These are phyloP conservation scores for Caenorhabditis drosophilae DNA, from an alignment of 2,888 invertebrate genomes.

Conservation along the genomic window DNA sequence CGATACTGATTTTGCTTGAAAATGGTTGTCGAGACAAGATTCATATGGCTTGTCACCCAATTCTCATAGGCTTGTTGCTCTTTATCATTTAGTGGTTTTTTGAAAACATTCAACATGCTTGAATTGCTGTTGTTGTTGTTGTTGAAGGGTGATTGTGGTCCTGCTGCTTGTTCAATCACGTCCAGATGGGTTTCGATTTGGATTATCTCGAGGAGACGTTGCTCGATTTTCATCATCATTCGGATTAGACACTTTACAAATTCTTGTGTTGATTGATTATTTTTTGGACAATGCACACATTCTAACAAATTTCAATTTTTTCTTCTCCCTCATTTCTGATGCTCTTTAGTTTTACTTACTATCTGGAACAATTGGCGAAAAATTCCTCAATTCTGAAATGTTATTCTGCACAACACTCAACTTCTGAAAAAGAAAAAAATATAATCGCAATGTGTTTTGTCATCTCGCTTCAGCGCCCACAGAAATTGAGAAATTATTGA, in stretches of 20 bases:
- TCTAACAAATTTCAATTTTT: conserved; percentile 6
- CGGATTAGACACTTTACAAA: too few relatives aligned
- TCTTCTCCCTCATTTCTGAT: conserved; percentile 11
- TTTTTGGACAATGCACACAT: too few relatives aligned
- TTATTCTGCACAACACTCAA: conserved; percentile 18
- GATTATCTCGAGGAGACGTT: not conserved
- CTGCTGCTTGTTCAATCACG: too few relatives aligned
- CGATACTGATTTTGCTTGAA: conserved; percentile 1
- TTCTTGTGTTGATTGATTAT: too few relatives aligned
- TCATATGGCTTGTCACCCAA: conserved; percentile 25
- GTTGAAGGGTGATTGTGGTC: too few relatives aligned
- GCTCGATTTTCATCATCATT: not conserved
- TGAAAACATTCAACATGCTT: conserved; percentile 1
- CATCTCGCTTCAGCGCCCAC: too few relatives aligned
- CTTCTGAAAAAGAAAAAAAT: conserved; percentile 6
- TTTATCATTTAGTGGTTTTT: conserved; percentile 9
- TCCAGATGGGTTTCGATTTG: not conserved
- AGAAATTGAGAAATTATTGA: too few relatives aligned
- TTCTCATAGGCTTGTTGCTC: conserved; percentile 23
- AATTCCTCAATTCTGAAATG: conserved; percentile 6
- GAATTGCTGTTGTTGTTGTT: too few relatives aligned
- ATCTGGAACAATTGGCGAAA: conserved; percentile 28
- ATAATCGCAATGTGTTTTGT: not conserved
- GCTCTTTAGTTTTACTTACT: too few relatives aligned
- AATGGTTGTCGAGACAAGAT: not conserved